These are phyloP conservation scores for Zaprionus lineosus DNA, from an alignment of 2,888 invertebrate species.

Conservation along the genomic window DNA sequence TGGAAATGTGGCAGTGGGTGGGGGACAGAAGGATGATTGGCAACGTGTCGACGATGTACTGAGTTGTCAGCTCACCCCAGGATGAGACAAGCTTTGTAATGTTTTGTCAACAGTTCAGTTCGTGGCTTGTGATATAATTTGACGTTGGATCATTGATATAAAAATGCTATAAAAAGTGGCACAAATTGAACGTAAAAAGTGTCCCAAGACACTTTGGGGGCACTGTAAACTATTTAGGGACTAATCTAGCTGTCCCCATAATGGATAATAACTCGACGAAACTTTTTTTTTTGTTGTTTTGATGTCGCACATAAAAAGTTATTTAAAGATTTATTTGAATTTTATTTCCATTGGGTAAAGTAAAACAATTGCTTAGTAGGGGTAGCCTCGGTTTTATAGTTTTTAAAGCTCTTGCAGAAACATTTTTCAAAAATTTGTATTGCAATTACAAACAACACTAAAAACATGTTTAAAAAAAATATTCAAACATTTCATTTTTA, in stretches of 20 bases:
- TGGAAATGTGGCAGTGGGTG: neutral
- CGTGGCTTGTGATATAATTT: conserved; percentile 43
- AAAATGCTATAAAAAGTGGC: conserved; percentile 37
- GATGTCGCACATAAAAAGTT: neutral
- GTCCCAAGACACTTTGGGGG: conserved; percentile 17
- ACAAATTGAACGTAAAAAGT: conserved; percentile 31
- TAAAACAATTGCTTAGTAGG: neutral
- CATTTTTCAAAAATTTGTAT: neutral
- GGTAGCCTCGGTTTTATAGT: neutral
- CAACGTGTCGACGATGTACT: conserved; percentile 71
- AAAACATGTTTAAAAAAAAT: neutral
- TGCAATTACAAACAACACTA: conserved; percentile 5
- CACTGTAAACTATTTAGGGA: conserved; percentile 31
- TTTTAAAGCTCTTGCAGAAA: neutral
- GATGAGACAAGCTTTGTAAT: neutral
- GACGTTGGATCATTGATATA: conserved; percentile 20
- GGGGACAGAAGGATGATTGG: conserved; percentile 51
- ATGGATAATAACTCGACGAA: neutral
- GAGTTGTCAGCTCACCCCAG: conserved; percentile 43
- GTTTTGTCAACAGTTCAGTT: neutral
- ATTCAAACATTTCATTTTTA: no score
- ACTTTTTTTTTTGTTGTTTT: no score
- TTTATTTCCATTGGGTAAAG: conserved; percentile 1
- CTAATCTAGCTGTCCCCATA: neutral
- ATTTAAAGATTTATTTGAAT: neutral